Percentiles rank a stretch among this genome's conserved stretches.
Conservation (phyloP, 2,797 vertebrate species). For the Alcedo quadribrachys region DNA sequence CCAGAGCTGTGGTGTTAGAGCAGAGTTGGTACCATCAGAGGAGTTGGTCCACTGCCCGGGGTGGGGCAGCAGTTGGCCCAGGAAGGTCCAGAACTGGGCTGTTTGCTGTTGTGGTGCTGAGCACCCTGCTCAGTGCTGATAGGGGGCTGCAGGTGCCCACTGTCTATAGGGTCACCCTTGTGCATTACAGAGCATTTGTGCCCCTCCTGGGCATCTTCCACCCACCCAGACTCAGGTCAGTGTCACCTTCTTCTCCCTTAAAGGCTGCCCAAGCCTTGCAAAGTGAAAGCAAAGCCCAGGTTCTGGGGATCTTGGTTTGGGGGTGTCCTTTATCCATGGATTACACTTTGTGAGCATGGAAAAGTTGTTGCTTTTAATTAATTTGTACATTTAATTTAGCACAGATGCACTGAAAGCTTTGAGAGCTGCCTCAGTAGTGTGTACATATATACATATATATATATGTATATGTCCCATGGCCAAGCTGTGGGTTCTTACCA, state of each 20-base stretch:
- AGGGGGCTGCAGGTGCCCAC: too few species aligned
- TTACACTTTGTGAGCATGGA: neutral
- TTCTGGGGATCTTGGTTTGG: neutral
- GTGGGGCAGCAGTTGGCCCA: neutral
- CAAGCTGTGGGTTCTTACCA: neutral
- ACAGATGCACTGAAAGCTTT: neutral
- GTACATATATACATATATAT: neutral
- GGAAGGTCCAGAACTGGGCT: rapidly evolving
- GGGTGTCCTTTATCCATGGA: neutral
- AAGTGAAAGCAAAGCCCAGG: neutral
- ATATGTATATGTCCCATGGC: neutral
- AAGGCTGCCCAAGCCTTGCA: neutral
- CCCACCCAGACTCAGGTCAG: too few species aligned
- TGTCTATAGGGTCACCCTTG: too few species aligned
- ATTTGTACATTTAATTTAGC: neutral
- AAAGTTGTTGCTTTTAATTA: neutral
- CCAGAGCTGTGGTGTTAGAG: neutral
- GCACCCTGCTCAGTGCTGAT: too few species aligned
- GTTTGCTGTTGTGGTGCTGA: neutral
- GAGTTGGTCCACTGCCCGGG: rapidly evolving
- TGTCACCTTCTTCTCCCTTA: neutral
- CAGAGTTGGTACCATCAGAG: neutral
- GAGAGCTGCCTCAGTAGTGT: neutral
- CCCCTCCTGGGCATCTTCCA: too few species aligned
- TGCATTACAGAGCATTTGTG: too few species aligned